Percentiles rank a stretch among this genome's conserved stretches.
Evolutionary conservation across 92 coral and sea anemone genomes (phyloP).

Genomic region (Porites divaricata): DNA sequence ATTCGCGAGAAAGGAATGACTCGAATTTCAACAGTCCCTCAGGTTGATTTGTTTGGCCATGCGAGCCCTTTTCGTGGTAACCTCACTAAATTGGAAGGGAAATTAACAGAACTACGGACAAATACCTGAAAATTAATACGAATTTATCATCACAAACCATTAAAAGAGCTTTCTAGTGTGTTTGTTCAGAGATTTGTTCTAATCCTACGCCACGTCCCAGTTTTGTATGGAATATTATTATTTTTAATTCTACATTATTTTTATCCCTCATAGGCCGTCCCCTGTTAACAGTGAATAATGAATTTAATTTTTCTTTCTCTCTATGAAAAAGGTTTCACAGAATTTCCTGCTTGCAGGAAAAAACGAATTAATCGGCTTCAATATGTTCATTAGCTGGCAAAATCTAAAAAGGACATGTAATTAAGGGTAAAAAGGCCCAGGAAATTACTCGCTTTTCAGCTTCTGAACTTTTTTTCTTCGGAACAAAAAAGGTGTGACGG

Average conservation of each 20-base stretch:
- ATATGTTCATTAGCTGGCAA: constrained; percentile 57
- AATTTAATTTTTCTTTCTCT: constrained; percentile 17
- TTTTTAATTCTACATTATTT: neutral
- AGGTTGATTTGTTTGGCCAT: neutral
- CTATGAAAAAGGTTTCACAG: constrained; percentile 3
- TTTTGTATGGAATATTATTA: neutral
- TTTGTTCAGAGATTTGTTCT: constrained; percentile 21
- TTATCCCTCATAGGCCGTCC: neutral
- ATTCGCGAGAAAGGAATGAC: neutral
- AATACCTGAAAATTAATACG: constrained; percentile 14
- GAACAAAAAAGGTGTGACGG: constrained; percentile 30
- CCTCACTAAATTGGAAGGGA: constrained; percentile 8
- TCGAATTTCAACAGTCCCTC: neutral
- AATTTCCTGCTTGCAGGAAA: constrained; percentile 41
- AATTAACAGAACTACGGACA: neutral
- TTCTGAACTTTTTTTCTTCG: constrained; percentile 54
- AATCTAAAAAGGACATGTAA: constrained; percentile 34
- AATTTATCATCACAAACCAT: constrained; percentile 5
- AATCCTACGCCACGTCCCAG: neutral
- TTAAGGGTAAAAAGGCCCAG: constrained; percentile 51
- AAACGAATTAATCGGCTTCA: constrained; percentile 33
- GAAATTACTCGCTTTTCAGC: constrained; percentile 62
- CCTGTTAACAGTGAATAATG: neutral
- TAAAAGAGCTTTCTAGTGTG: neutral
- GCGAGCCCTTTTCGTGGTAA: neutral